Evolutionary conservation across 2,888 invertebrate genomes (phyloP).

Genomic region (Deilephila elpenor): DNA sequence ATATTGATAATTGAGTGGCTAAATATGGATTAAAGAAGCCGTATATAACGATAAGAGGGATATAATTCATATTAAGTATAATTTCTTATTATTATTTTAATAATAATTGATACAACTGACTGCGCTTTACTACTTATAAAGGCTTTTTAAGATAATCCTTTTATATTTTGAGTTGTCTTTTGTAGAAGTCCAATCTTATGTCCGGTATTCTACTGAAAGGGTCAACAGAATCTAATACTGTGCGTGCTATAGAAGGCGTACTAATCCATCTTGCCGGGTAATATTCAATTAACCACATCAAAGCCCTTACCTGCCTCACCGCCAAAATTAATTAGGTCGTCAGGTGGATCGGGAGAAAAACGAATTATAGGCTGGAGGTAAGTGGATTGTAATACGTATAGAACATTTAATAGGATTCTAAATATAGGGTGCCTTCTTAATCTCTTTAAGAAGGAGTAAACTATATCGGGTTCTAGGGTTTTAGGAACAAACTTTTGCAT

Average conservation of each 20-base stretch:
- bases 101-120: neutral
- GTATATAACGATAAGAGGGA: too few relatives aligned
- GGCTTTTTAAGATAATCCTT: too few relatives aligned
- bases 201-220: neutral
- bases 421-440: too few relatives aligned
- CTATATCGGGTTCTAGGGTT: too few relatives aligned
- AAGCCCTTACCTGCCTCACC: neutral
- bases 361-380: neutral
- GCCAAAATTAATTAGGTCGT: neutral
- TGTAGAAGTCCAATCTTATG: neutral
- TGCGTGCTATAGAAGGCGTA: neutral
- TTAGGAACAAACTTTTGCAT: too few relatives aligned
- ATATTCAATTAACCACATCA: conserved; percentile 3
- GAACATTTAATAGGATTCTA: too few relatives aligned
- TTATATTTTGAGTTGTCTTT: too few relatives aligned
- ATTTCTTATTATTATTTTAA: too few relatives aligned
- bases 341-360: neutral
- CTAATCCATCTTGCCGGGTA: neutral
- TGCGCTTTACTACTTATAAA: neutral
- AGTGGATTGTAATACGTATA: neutral
- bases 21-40: neutral
- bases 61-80: too few relatives aligned
- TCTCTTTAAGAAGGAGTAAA: too few relatives aligned
- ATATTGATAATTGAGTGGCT: neutral
- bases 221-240: neutral